These are phyloP conservation scores for Lerista edwardsae DNA, from an alignment of 2,797 vertebrate genomes.

Conservation along the genomic window DNA sequence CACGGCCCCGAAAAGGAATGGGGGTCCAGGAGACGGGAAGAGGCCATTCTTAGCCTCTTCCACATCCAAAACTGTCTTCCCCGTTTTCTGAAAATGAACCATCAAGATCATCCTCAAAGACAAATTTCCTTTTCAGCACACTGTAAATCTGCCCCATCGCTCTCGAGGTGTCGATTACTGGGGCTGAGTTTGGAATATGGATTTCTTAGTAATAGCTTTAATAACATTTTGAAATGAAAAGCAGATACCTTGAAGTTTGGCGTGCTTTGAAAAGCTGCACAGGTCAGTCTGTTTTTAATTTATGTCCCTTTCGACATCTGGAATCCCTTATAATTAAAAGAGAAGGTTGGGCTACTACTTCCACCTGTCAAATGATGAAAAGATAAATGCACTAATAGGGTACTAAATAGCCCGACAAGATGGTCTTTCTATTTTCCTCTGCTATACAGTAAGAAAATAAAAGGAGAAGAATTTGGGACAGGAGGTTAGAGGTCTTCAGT, in stretches of 20 bases:
- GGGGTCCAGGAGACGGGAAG: slow-evolving; percentile 12
- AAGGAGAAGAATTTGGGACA: slow-evolving; percentile 75
- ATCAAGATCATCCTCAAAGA: slow-evolving; percentile 94
- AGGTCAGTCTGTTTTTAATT: slow-evolving; percentile 99
- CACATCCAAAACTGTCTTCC: slow-evolving; percentile 70
- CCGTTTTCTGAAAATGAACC: slow-evolving; percentile 87
- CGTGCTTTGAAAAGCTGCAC: slow-evolving; percentile 96
- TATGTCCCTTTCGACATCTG: slow-evolving; percentile 96
- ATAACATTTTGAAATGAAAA: slow-evolving; percentile 99
- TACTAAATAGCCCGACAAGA: slow-evolving; percentile 86
- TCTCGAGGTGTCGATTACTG: slow-evolving; percentile 99
- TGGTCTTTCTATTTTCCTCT: slow-evolving; percentile 75
- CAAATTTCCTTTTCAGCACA: slow-evolving; percentile 97
- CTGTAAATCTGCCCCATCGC: slow-evolving; percentile 98
- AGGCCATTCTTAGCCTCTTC: slow-evolving; percentile 49
- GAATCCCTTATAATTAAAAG: slow-evolving; percentile 99
- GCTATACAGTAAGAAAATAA: slow-evolving; percentile 70
- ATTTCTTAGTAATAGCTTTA: slow-evolving; percentile 97
- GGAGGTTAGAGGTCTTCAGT: slow-evolving; percentile 79
- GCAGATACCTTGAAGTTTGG: slow-evolving; percentile 95
- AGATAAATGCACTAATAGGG: slow-evolving; percentile 98
- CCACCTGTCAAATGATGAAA: slow-evolving; percentile 99
- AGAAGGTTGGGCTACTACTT: slow-evolving; percentile 97
- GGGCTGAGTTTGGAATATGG: slow-evolving; percentile 89
- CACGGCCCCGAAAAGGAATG: background rate